A percentile compares a stretch with the other conserved stretches of the same genome.
These are phyloP conservation scores for Hipparchia sbordonii DNA, from an alignment of 2,888 invertebrate species.

Conservation along the genomic window DNA sequence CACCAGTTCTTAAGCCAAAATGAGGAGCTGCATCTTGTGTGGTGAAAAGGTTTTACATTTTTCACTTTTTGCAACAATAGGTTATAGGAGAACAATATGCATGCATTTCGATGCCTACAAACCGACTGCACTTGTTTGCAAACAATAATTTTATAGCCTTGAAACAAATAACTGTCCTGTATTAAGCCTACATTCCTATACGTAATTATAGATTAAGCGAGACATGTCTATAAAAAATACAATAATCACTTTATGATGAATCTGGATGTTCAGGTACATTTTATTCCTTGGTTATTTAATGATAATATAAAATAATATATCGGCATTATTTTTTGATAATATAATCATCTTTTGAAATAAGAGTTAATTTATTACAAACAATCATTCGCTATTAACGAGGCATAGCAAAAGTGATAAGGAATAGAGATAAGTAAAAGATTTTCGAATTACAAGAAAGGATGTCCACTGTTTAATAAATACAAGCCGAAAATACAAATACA, in stretches of 20 bases:
- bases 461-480: too few relatives aligned
- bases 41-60: not conserved
- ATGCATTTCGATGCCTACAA: not conserved
- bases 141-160: constrained; percentile 14
- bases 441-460: too few relatives aligned
- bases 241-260: constrained; percentile 20
- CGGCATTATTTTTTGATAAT: not conserved
- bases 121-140: not conserved
- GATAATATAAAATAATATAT: not conserved
- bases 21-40: too few relatives aligned
- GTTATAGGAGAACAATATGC: not conserved
- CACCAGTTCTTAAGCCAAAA: not conserved
- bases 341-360: too few relatives aligned
- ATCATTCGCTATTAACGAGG: not conserved
- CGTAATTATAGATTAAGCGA: constrained; percentile 26
- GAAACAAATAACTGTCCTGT: constrained; percentile 7
- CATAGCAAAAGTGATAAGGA: not conserved
- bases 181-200: not conserved
- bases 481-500: too few relatives aligned
- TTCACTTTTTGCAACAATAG: not conserved
- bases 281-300: not conserved
- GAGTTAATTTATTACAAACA: not conserved
- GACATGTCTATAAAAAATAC: constrained; percentile 18
- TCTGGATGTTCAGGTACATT: not conserved
- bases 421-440: too few relatives aligned